These are phyloP conservation scores for Cossypha heuglini DNA, from an alignment of 2,797 vertebrate species.

Conservation along the genomic window DNA sequence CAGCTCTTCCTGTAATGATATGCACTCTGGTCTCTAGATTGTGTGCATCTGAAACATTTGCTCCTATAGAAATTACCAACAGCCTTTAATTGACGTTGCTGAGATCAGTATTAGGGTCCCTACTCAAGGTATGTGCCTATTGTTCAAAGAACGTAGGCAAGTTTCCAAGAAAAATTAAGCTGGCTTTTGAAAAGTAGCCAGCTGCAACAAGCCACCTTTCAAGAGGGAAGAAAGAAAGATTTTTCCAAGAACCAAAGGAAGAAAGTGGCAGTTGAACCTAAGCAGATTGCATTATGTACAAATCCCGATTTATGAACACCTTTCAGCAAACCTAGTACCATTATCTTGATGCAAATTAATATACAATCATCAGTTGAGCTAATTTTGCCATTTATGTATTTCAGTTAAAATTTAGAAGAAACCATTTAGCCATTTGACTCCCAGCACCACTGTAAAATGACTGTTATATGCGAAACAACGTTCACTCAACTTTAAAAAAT, in stretches of 20 bases:
- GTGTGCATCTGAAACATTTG: conserved; percentile 44
- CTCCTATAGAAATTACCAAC: conserved; percentile 8
- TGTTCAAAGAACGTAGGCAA: background rate
- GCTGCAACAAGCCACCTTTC: conserved; percentile 47
- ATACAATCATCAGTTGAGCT: conserved; percentile 1
- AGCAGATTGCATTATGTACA: conserved; percentile 41
- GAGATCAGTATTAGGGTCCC: conserved; percentile 38
- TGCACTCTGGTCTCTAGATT: background rate
- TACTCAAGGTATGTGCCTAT: background rate
- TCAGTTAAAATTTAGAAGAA: background rate
- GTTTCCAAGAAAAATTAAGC: conserved; percentile 2
- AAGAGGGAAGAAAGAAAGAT: background rate
- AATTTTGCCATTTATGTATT: background rate
- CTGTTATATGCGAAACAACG: background rate
- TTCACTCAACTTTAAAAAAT: conserved; percentile 22
- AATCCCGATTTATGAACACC: background rate
- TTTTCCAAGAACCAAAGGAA: conserved; percentile 59
- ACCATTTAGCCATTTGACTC: background rate
- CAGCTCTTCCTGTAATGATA: conserved; percentile 1
- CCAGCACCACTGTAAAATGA: conserved; percentile 17
- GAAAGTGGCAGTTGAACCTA: conserved; percentile 48
- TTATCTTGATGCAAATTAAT: conserved; percentile 37
- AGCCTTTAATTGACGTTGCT: conserved; percentile 30
- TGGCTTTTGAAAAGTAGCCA: conserved; percentile 34
- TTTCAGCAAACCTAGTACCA: conserved; percentile 39